phyloP scores from a whole-genome alignment of 2,113 vertebrate species.

The Cebus imitator region DNA sequence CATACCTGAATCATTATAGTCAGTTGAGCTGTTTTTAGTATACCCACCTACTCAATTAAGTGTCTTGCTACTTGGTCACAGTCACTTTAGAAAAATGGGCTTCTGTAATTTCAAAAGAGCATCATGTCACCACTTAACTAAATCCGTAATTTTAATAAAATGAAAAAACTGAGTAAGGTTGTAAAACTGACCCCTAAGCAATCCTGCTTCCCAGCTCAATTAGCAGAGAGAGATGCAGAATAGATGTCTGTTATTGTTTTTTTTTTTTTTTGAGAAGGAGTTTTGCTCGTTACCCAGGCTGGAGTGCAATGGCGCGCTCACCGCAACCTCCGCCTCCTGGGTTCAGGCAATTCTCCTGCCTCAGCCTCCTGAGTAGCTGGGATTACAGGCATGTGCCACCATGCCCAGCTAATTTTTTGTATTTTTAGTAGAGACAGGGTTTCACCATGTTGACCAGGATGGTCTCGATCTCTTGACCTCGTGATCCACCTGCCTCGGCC shows the following conservation, averaged over 20 bases:
- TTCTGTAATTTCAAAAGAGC: not conserved
- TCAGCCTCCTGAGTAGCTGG: too few relatives aligned
- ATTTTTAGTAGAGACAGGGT: too few relatives aligned
- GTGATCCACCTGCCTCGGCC: too few relatives aligned
- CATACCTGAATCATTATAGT: not conserved
- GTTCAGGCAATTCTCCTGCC: too few relatives aligned
- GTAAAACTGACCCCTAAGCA: constrained; percentile 11
- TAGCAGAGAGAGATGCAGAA: not conserved
- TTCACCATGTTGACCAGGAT: too few relatives aligned
- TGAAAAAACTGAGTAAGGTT: not conserved
- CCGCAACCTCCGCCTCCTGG: too few relatives aligned
- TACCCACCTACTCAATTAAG: not conserved
- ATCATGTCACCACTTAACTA: constrained; percentile 26
- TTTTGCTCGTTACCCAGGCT: too few relatives aligned
- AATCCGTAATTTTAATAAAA: constrained; percentile 17
- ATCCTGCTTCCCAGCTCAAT: constrained; percentile 8
- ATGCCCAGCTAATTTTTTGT: too few relatives aligned
- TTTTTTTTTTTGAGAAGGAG: too few relatives aligned
- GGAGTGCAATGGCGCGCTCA: too few relatives aligned
- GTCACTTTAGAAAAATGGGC: not conserved
- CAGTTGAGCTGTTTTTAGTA: not conserved
- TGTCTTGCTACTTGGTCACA: not conserved
- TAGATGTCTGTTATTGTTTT: not conserved
- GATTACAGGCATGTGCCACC: too few relatives aligned
- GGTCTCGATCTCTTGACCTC: too few relatives aligned